phyloP scores from a whole-genome alignment of 1,140 invertebrate species.

The Plectrocnemia conspersa region DNA sequence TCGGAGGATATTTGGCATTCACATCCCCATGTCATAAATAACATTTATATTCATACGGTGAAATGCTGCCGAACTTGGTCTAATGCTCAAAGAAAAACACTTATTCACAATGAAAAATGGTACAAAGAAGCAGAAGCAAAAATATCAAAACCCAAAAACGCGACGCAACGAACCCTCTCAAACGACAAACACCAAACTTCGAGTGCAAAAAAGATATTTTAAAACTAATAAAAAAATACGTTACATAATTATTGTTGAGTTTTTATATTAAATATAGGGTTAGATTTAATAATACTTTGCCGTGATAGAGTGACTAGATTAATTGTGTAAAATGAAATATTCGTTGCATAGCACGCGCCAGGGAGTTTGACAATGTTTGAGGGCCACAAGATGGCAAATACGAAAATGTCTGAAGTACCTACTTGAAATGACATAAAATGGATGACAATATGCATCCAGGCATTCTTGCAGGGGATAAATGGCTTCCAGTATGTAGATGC shows the following conservation, averaged over 20 bases:
- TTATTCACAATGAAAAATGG: conserved; percentile 23
- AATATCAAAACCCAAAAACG: conserved; percentile 11
- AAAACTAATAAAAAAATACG: too few relatives aligned
- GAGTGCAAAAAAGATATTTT: too few relatives aligned
- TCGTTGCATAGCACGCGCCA: neutral
- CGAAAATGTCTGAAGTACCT: conserved; percentile 30
- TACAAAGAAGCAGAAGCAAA: conserved; percentile 11
- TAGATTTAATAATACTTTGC: too few relatives aligned
- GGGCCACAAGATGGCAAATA: conserved; percentile 14
- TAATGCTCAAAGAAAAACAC: conserved; percentile 23
- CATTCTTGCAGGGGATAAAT: conserved; percentile 34
- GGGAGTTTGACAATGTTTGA: conserved; percentile 10
- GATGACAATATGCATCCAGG: conserved; percentile 35
- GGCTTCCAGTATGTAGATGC: conserved; percentile 28
- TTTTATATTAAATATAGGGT: too few relatives aligned
- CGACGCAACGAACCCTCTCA: too few relatives aligned
- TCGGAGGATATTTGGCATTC: neutral
- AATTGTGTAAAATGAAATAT: too few relatives aligned
- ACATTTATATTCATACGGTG: conserved; percentile 18
- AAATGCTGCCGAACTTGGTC: conserved; percentile 14
- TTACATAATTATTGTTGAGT: too few relatives aligned
- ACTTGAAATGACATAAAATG: conserved; percentile 33
- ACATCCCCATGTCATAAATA: conserved; percentile 15
- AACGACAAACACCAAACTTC: too few relatives aligned
- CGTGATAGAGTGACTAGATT: too few relatives aligned